These are phyloP conservation scores for Tetragonisca angustula DNA, from an alignment of 2,888 invertebrate genomes.

Conservation along the genomic window DNA sequence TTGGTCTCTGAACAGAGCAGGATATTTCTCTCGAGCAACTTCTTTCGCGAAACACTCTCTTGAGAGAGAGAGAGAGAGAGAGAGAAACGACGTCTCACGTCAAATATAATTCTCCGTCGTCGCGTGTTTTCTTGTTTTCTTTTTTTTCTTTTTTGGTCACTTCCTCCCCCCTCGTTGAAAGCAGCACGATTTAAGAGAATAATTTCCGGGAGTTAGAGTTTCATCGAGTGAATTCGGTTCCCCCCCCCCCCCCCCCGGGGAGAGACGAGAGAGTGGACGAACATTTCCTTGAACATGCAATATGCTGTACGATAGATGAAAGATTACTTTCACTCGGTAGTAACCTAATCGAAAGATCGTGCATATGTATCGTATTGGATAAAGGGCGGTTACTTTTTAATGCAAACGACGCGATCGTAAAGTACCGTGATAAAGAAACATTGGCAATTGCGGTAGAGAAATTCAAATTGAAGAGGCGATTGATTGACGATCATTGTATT, in stretches of 20 bases:
- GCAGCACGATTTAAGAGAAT: conserved; percentile 20
- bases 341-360: too few relatives aligned
- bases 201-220: not conserved
- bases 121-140: not conserved
- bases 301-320: not conserved
- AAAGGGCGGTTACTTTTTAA: not conserved
- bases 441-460: not conserved
- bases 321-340: not conserved
- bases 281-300: not conserved
- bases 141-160: too few relatives aligned
- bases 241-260: too few relatives aligned
- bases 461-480: not conserved
- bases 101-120: conserved; percentile 8
- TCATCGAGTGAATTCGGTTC: not conserved
- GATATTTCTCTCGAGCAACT: not conserved
- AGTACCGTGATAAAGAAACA: not conserved
- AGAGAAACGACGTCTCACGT: not conserved
- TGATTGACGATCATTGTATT: not conserved
- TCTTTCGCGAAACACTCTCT: not conserved
- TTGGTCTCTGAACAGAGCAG: not conserved
- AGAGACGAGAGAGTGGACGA: not conserved
- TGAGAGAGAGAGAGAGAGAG: not conserved
- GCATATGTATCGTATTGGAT: not conserved
- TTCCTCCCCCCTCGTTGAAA: conserved; percentile 5
- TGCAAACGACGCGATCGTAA: not conserved